Conservation (phyloP, 2,797 vertebrate species). For the Molossus alvarezi region DNA sequence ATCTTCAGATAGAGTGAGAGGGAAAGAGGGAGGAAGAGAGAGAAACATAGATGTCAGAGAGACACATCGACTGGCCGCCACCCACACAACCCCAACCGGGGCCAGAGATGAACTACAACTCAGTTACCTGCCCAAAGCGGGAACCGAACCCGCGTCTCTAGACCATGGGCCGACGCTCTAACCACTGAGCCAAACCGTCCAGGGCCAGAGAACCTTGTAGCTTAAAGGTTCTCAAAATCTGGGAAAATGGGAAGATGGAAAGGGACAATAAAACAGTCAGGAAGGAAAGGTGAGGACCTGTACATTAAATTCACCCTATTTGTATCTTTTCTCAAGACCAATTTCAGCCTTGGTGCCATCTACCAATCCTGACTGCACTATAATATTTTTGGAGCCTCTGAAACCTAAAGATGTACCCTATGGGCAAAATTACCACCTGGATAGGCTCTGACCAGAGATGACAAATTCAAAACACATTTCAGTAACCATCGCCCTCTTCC, state of each 20-base stretch:
- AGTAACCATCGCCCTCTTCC: not conserved
- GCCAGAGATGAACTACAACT: too few relatives aligned
- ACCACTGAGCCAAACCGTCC: too few relatives aligned
- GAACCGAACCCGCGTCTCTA: too few relatives aligned
- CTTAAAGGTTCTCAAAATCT: not conserved
- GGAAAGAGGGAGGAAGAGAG: too few relatives aligned
- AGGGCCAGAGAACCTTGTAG: not conserved
- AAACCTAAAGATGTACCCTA: not conserved
- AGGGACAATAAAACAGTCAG: not conserved
- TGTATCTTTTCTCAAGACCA: not conserved
- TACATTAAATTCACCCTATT: not conserved
- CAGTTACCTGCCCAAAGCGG: too few relatives aligned
- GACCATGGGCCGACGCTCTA: too few relatives aligned
- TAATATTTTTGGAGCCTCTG: not conserved
- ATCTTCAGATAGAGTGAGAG: too few relatives aligned
- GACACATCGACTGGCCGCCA: too few relatives aligned
- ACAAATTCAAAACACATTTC: constrained; percentile 18
- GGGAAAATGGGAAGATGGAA: not conserved
- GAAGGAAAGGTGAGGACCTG: not conserved
- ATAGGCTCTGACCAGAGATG: not conserved
- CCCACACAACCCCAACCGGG: too few relatives aligned
- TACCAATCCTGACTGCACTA: not conserved
- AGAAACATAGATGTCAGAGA: too few relatives aligned
- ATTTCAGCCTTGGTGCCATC: not conserved
- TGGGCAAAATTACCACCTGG: not conserved